phyloP scores from a whole-genome alignment of 2,888 invertebrate species.

The Meteorus cinctellus region DNA sequence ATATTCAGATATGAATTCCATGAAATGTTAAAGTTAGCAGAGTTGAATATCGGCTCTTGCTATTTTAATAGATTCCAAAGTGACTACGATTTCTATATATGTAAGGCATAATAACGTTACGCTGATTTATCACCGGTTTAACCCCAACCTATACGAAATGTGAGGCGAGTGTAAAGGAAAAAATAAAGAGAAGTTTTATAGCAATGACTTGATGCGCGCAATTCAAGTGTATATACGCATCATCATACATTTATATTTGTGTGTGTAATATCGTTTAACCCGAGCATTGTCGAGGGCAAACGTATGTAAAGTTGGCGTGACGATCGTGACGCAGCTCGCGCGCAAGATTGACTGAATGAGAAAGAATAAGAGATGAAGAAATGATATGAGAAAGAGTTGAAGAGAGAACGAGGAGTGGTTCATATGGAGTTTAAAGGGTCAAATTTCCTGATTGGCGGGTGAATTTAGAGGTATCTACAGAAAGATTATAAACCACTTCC shows the following conservation, averaged over 20 bases:
- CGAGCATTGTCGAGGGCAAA: slow-evolving; percentile 65
- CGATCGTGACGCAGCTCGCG: slow-evolving; percentile 57
- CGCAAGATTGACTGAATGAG: slow-evolving; percentile 35
- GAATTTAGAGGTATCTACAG: not conserved
- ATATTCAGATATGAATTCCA: not conserved
- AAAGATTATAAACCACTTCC: slow-evolving; percentile 29
- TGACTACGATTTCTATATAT: slow-evolving; percentile 60
- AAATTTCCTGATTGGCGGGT: slow-evolving; percentile 26
- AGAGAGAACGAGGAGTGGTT: not conserved
- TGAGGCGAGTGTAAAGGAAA: slow-evolving; percentile 10
- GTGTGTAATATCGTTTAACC: slow-evolving; percentile 68
- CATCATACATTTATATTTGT: slow-evolving; percentile 47
- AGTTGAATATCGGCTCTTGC: slow-evolving; percentile 18
- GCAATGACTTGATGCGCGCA: slow-evolving; percentile 3
- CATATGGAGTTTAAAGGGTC: not conserved
- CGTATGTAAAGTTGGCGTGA: slow-evolving; percentile 68
- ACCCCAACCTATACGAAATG: slow-evolving; percentile 55
- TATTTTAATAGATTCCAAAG: slow-evolving; percentile 64
- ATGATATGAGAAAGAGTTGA: not conserved
- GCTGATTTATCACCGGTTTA: slow-evolving; percentile 67
- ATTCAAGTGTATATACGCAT: slow-evolving; percentile 33
- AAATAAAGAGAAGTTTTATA: not conserved
- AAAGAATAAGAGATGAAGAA: slow-evolving; percentile 11
- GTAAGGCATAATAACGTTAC: slow-evolving; percentile 65
- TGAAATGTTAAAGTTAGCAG: not conserved